Conservation (phyloP, 64 coral and sea anemone species). For the Montipora efflorescens region DNA sequence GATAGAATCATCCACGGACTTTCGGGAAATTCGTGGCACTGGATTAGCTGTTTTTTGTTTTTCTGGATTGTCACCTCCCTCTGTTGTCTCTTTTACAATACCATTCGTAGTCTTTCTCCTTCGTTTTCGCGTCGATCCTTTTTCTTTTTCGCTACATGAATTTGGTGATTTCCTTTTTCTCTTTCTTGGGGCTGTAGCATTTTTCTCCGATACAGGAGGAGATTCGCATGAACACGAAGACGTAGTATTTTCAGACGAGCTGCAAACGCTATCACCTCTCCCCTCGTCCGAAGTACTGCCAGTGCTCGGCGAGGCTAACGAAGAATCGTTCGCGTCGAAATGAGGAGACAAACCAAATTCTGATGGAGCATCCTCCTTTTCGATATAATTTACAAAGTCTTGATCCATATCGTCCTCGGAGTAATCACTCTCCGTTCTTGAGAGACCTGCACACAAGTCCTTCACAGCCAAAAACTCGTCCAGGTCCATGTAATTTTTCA, state of each 20-base stretch:
- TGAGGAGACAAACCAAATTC: not conserved
- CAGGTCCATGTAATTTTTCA: constrained; percentile 73
- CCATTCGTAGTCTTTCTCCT: not conserved
- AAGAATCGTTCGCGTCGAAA: not conserved
- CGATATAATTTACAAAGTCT: constrained; percentile 12
- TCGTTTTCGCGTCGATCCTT: constrained; percentile 7
- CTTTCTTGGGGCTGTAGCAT: not conserved
- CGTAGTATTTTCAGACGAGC: constrained; percentile 21
- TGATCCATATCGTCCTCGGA: constrained; percentile 48
- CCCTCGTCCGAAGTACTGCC: constrained; percentile 11
- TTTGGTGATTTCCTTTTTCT: not conserved
- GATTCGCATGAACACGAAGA: constrained; percentile 13
- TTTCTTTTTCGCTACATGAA: not conserved
- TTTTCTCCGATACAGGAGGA: not conserved
- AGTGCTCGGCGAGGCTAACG: not conserved
- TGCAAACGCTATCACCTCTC: constrained; percentile 23
- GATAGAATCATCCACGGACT: constrained; percentile 22
- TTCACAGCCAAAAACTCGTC: constrained; percentile 65
- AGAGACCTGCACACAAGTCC: constrained; percentile 40
- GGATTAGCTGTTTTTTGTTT: too few species aligned
- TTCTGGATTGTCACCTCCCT: not conserved
- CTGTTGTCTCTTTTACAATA: not conserved
- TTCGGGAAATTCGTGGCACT: not conserved
- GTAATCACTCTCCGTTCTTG: constrained; percentile 65
- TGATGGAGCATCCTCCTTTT: not conserved